Base-by-base conservation (phyloP, 2,888 invertebrate species). In the Nowickia ferox region DNA sequence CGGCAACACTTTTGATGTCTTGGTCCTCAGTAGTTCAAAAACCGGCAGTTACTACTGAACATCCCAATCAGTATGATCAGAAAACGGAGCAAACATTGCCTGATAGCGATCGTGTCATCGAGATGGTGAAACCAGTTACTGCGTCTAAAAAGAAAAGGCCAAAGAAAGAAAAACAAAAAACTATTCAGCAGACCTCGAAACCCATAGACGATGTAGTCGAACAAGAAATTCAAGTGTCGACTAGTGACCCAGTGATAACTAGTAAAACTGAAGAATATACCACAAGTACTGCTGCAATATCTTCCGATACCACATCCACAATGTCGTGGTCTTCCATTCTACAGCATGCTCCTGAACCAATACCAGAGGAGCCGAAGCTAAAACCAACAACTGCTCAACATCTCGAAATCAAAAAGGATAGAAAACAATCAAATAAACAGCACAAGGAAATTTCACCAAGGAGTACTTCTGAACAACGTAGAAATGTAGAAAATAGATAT, bases 1-100 rank as follows among this genome's bases (percentile, higher is more conserved):
- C 68, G 30, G 19, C 46, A 15, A 55, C 69, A 30, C 3, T 3
- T 63, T n/a, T 55, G 2, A 71, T 72, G 61, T 88, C 90, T 0
- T 90, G 90, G 90, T 89, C 90, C 30, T 80, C 88, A 19, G 84
- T 88, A 22, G 66, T 86, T 46, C 71, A 79, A 55, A 79, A 80
- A 66, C 74, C 71, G 40, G 44, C 38, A 3, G 77, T 40, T 59
- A 10, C 51, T 51, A 8, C 22, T 57, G 80, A 83, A 11, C 53
- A 44, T 10, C 10, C 69, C 5, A 19, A 55, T 3, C 55, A 79
- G 22, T 0, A 9, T 11, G 46, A 46, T 6, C 42, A 53, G 9
- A 42, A 1, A 13, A 3, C 17, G 11, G 65, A 59, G 5, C 22
- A 2, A 42, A 30, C 9, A 15, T 22, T 13, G 17, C 11, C 55